Conservation (phyloP, 2,797 vertebrate species). For the Harpagifer antarcticus region DNA sequence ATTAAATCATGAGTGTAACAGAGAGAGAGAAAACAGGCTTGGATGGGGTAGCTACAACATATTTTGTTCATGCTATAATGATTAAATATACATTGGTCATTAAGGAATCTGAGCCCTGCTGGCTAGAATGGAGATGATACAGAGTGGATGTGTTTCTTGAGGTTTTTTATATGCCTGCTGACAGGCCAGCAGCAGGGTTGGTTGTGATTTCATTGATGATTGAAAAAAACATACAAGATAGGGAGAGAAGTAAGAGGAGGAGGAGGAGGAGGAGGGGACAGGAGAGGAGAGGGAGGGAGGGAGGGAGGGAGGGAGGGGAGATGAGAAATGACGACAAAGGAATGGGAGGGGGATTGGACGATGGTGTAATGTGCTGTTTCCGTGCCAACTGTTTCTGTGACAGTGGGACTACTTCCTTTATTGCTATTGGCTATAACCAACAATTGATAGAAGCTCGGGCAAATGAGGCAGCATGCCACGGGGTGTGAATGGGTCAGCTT, state of each 20-base stretch:
- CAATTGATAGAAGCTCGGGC: conserved; percentile 73
- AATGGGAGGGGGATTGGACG: conserved; percentile 82
- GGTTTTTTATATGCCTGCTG: conserved; percentile 37
- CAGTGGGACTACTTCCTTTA: conserved; percentile 84
- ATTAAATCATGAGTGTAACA: conserved; percentile 79
- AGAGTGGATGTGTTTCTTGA: conserved; percentile 39
- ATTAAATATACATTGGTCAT: conserved; percentile 58
- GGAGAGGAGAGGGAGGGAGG: conserved; percentile 41
- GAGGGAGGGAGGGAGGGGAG: conserved; percentile 60
- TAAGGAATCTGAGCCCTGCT: conserved; percentile 27
- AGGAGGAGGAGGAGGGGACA: conserved; percentile 27
- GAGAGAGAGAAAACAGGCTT: conserved; percentile 57
- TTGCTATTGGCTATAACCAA: conserved; percentile 79
- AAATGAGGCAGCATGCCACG: conserved; percentile 71
- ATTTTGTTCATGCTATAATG: conserved; percentile 55
- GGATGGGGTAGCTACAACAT: conserved; percentile 58
- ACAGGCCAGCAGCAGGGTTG: conserved; percentile 65
- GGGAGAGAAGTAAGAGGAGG: conserved; percentile 64
- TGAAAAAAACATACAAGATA: conserved; percentile 74
- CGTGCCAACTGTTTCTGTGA: conserved; percentile 89
- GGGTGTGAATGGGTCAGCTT: conserved; percentile 62
- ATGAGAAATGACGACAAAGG: conserved; percentile 81
- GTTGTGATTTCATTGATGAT: conserved; percentile 86
- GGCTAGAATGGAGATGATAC: conserved; percentile 29
- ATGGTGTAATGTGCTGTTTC: conserved; percentile 88